Evolutionary conservation across 1,140 invertebrate species (phyloP), one percentile per base, ranked within the genome.

Genomic region (Drosophila nigrodunni): DNA sequence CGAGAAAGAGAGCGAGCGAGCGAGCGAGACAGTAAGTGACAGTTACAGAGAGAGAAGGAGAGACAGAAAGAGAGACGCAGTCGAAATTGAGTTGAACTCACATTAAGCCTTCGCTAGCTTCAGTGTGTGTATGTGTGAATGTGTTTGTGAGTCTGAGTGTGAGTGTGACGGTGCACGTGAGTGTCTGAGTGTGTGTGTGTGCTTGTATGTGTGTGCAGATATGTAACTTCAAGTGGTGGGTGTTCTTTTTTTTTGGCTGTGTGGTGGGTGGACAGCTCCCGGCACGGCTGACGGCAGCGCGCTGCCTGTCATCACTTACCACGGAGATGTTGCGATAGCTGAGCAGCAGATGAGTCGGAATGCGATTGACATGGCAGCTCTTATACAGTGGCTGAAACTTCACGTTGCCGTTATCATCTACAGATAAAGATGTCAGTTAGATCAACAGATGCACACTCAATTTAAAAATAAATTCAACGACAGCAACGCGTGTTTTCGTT

Each of bases 311-410:
- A 59, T 60, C 72, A 91, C 91, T 92, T 92, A 92, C 92, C 85
- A 92, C 92, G 82, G 93, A 94, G 60, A 94, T 93, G 80, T 94
- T 94, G 67, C 93, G 91, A 83, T 94, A 94, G 74, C 93, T 94
- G 57, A 94, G 92, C 62, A 94, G 77, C 60, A 94, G 80, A 80
- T 94, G 93, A 18, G 93, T 89, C 57, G 93, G 94, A 78, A 94
- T 93, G 78, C 93, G 92, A 77, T 94, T 93, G 57, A 95, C 92
- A 78, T 93, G 93, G 77, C 94, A 95, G 82, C 93, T 94, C 59
- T 94, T 94, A 71, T 95, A 94, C 73, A 95, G 92, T 15, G 94
- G 94, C 79, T 94, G 94, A 87, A 94, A 95, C 76, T 92, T 92
- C 62, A 92, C 82, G 74, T 92, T 86, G 50, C 92, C 92, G 68